These are phyloP conservation scores for Danaus melanippus DNA, from an alignment of 1,140 invertebrate genomes.

Conservation along the genomic window DNA sequence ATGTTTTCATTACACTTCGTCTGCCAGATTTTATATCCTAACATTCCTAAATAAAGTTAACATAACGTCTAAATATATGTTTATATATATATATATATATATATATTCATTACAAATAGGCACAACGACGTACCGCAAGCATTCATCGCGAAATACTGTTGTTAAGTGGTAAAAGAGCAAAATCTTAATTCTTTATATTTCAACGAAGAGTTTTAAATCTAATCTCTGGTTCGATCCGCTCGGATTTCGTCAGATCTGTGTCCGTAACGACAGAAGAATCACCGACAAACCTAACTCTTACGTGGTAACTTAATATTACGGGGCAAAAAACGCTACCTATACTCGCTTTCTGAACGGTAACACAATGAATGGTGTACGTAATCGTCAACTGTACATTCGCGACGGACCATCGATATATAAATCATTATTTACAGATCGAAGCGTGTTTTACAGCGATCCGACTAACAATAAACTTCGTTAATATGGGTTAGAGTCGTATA, in stretches of 20 bases:
- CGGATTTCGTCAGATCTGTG: slow-evolving; percentile 42
- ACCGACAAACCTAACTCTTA: slow-evolving; percentile 66
- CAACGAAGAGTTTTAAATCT: slow-evolving; percentile 65
- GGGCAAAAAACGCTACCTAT: slow-evolving; percentile 60
- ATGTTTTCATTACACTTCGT: slow-evolving; percentile 27
- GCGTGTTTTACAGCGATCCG: slow-evolving; percentile 64
- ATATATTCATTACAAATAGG: slow-evolving; percentile 63
- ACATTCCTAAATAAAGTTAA: slow-evolving; percentile 69
- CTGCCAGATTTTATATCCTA: slow-evolving; percentile 61
- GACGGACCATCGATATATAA: slow-evolving; percentile 46
- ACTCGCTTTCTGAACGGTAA: slow-evolving; percentile 63
- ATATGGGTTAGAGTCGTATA: slow-evolving; percentile 57
- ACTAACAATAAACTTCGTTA: slow-evolving; percentile 28
- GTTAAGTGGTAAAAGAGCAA: slow-evolving; percentile 63
- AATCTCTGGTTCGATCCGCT: slow-evolving; percentile 59
- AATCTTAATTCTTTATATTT: slow-evolving; percentile 60
- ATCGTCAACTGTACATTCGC: slow-evolving; percentile 51
- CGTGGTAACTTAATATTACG: slow-evolving; percentile 70
- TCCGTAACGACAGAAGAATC: slow-evolving; percentile 42
- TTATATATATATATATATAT: too few relatives aligned
- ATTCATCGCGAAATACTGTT: slow-evolving; percentile 71
- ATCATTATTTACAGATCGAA: slow-evolving; percentile 65
- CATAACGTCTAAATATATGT: slow-evolving; percentile 56
- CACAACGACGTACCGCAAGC: slow-evolving; percentile 52
- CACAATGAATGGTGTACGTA: slow-evolving; percentile 48